Evolutionary conservation across 2,113 vertebrate genomes (phyloP).

Genomic region (Malurus melanocephalus): DNA sequence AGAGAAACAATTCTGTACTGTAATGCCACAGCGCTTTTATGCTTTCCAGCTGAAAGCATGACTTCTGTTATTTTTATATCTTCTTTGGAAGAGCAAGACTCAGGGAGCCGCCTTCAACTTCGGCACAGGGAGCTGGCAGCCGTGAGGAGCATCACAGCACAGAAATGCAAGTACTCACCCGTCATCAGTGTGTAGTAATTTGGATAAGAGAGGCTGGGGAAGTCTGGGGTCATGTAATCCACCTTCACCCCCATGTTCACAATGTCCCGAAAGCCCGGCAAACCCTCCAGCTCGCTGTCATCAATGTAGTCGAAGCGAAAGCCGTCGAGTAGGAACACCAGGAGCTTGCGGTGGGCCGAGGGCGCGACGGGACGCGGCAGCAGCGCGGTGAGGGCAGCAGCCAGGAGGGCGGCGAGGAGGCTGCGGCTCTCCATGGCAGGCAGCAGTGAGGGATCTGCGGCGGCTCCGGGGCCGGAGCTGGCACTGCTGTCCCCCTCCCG

Average conservation of each 20-base stretch:
- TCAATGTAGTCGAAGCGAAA: conserved; percentile 91
- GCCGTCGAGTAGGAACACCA: conserved; percentile 89
- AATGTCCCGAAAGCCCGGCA: conserved; percentile 84
- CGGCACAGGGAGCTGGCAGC: not conserved
- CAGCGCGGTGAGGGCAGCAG: conserved; percentile 10
- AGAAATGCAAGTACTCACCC: conserved; percentile 70
- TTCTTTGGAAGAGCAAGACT: not conserved
- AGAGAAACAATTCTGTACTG: not conserved
- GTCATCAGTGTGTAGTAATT: conserved; percentile 97
- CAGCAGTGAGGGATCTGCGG: not conserved
- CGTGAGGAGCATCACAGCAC: not conserved
- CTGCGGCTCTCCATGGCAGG: conserved; percentile 43
- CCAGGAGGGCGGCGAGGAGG: conserved; percentile 35
- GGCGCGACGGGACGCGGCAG: not conserved
- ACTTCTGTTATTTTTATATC: not conserved
- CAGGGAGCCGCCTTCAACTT: not conserved
- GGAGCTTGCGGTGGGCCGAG: conserved; percentile 70
- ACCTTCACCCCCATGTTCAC: conserved; percentile 85
- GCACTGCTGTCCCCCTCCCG: conserved; percentile 8
- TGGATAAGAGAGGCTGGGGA: conserved; percentile 91
- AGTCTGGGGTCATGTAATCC: conserved; percentile 92
- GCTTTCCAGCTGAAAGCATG: not conserved
- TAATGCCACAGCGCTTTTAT: not conserved
- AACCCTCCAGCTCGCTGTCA: conserved; percentile 70
- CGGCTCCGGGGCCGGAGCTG: conserved; percentile 44